These are phyloP conservation scores for Volucella inanis DNA, from an alignment of 2,888 invertebrate genomes.

Conservation along the genomic window DNA sequence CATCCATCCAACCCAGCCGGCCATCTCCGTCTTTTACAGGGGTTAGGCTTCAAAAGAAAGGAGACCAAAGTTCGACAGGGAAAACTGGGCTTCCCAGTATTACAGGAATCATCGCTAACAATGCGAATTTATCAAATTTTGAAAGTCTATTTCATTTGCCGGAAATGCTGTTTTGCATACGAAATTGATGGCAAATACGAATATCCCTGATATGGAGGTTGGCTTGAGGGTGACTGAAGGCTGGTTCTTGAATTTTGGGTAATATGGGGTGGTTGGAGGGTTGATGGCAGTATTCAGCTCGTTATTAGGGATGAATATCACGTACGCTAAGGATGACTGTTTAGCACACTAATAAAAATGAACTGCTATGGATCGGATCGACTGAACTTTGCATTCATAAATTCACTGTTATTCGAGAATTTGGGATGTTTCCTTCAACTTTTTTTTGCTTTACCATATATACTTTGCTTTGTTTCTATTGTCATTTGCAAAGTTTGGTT, in stretches of 20 bases:
- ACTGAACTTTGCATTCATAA: constrained; percentile 72
- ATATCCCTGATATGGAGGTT: constrained; percentile 44
- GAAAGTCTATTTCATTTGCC: constrained; percentile 74
- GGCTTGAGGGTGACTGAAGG: background rate
- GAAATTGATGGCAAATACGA: constrained; percentile 72
- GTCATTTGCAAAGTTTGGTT: constrained; percentile 45
- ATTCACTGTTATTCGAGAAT: constrained; percentile 51
- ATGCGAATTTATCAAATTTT: constrained; percentile 75
- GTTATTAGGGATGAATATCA: constrained; percentile 69
- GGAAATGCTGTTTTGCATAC: constrained; percentile 74
- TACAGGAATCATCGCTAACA: constrained; percentile 71
- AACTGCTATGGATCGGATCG: constrained; percentile 74
- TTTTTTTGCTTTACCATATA: background rate
- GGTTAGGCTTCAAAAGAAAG: constrained; percentile 35
- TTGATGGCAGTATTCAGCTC: constrained; percentile 1
- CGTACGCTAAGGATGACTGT: constrained; percentile 72
- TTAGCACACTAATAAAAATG: constrained; percentile 75
- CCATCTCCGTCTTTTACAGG: background rate
- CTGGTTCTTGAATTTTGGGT: background rate
- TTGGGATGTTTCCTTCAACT: constrained; percentile 17
- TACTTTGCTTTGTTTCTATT: constrained; percentile 9
- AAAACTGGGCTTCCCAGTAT: constrained; percentile 22
- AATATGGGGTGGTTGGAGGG: background rate
- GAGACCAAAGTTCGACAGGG: constrained; percentile 22
- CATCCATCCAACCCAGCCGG: background rate